Evolutionary conservation across 2,797 vertebrate species (phyloP), one percentile per base, ranked within the genome.

Genomic region (Tenualosa thibaudeaui): DNA sequence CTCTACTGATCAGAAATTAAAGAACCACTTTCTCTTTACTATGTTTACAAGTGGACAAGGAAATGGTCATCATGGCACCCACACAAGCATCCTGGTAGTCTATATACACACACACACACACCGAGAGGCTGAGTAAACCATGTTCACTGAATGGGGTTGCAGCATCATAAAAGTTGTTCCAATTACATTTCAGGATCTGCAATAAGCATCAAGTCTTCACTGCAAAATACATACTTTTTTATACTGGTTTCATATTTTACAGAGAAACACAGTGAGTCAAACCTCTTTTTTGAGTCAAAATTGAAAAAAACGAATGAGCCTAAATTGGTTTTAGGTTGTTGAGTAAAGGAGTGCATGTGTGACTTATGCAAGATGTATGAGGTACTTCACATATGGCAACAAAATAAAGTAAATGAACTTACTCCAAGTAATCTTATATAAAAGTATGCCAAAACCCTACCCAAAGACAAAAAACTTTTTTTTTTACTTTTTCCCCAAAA

Each of bases 1-100:
- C 90, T 88, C 94, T 95, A 90, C 92, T 94, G 94, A 93, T 91
- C 54, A 87, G 17, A 85, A 88, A 85, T 85, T 84, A 83, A 85
- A 89, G 60, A 86, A 87, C 84, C 37, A 71, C 68, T 40, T 7
- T 17, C 31, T 7, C 37, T 3, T 49, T 26, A 6, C 10, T 0
- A 26, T 37, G 37, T 37, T 71, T 37, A 17, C 68, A 13, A 78
- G 1, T 6, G 71, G 37, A 9, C 5, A 78, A 7, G 31, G 37
- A 43, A 31, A 43, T 3, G 3, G 68, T 40, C 68, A 75, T 75
- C 4, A 75, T 43, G 68, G 31, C 31, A 43, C 68, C 2, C 31
- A 0, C n/a, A 15, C 31, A 6, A 17, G 26, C 26, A 40, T 71
- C 62, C 24, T 68, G 62, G 9, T 31, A 40, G 65, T 31, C 65